Conservation (phyloP, 2,797 vertebrate genomes). For the Coilia nasus region DNA sequence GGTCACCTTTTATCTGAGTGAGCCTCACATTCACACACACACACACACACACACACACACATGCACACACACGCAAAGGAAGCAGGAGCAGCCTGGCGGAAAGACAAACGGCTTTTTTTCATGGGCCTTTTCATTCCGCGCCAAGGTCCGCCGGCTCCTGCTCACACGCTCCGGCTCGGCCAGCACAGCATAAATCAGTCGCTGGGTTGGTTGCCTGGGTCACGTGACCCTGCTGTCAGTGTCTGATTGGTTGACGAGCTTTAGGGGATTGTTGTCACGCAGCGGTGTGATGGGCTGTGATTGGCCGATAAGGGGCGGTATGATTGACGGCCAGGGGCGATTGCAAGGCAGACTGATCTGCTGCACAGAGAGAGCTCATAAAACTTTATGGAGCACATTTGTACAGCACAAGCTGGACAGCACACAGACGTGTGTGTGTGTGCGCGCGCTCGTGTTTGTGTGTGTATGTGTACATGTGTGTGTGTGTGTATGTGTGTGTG, state of each 20-base stretch:
- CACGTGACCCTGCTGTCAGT: not conserved
- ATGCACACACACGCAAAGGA: not conserved
- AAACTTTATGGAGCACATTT: constrained; percentile 53
- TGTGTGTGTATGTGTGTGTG: not conserved
- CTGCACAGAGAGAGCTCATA: constrained; percentile 46
- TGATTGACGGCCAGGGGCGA: constrained; percentile 44
- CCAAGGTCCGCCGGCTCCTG: not conserved
- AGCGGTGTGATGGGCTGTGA: not conserved
- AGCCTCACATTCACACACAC: too few species aligned
- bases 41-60: too few species aligned
- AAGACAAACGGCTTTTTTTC: not conserved
- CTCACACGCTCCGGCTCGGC: not conserved
- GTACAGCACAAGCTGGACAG: constrained; percentile 34
- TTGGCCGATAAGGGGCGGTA: constrained; percentile 1
- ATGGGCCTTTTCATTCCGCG: not conserved
- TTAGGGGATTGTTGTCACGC: not conserved
- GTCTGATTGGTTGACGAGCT: constrained; percentile 7
- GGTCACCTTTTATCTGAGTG: constrained; percentile 49
- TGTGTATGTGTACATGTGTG: too few species aligned
- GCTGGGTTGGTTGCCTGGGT: not conserved
- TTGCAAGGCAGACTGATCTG: constrained; percentile 21
- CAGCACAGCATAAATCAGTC: not conserved
- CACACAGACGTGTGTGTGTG: not conserved
- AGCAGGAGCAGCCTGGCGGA: not conserved
- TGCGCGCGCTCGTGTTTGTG: too few species aligned